Percentiles rank a stretch among this genome's conserved stretches.
phyloP scores from a whole-genome alignment of 2,888 invertebrate species.

The Conistra vaccinii region DNA sequence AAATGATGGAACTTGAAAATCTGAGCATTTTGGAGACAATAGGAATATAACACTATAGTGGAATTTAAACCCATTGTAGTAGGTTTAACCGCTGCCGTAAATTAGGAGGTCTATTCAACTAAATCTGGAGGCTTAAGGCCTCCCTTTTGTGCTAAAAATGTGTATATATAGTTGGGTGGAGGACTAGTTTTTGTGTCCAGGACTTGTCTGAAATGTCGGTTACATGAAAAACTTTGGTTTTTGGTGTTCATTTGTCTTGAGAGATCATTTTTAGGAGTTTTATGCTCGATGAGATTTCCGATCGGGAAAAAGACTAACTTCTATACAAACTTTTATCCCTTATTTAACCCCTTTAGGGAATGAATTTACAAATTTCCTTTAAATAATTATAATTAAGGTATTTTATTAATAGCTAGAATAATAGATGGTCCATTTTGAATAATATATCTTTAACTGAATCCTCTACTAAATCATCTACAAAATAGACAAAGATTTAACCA shows the following conservation, averaged over 20 bases:
- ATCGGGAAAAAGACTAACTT: too few species aligned
- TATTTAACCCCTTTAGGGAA: too few species aligned
- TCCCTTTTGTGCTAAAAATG: constrained; percentile 32
- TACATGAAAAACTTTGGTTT: neutral
- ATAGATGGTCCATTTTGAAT: too few species aligned
- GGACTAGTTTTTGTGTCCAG: constrained; percentile 30
- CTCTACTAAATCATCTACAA: too few species aligned
- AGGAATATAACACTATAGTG: constrained; percentile 23
- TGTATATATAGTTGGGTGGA: neutral
- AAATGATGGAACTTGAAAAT: constrained; percentile 30
- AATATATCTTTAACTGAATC: too few species aligned
- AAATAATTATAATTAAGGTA: too few species aligned
- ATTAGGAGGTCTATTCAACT: constrained; percentile 50
- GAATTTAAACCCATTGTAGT: constrained; percentile 48
- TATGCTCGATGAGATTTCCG: too few species aligned
- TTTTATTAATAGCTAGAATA: too few species aligned
- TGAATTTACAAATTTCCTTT: too few species aligned
- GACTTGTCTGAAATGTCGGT: neutral
- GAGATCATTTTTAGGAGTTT: too few species aligned
- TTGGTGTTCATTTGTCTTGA: neutral
- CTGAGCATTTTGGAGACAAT: constrained; percentile 32
- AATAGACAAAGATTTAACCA: too few species aligned
- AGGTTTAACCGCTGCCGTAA: constrained; percentile 38
- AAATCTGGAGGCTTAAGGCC: constrained; percentile 38
- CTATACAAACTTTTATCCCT: too few species aligned